Percentiles rank a stretch among this genome's conserved stretches.
Evolutionary conservation across 2,113 vertebrate genomes (phyloP).

Genomic region (Danio rerio): GRCz12tu NC_133182.1:71166501-71167000

Average conservation of each 20-base stretch:
- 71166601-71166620: conserved; percentile 65
- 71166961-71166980: too few relatives aligned
- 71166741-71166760: conserved; percentile 50
- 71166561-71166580: conserved; percentile 59
- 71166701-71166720: conserved; percentile 70
- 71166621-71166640: conserved; percentile 68
- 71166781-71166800: conserved; percentile 63
- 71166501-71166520: conserved; percentile 45
- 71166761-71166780: conserved; percentile 61
- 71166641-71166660: conserved; percentile 65
- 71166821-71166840: conserved; percentile 63
- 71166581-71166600: conserved; percentile 55
- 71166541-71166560: conserved; percentile 40
- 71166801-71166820: conserved; percentile 50
- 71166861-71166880: conserved; percentile 56
- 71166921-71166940: background rate
- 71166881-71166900: conserved; percentile 29
- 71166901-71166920: conserved; percentile 6
- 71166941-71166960: background rate
- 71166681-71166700: conserved; percentile 75
- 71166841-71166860: conserved; percentile 59
- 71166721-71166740: conserved; percentile 57
- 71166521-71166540: conserved; percentile 30
- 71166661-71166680: conserved; percentile 73
- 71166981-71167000: too few relatives aligned